These are phyloP conservation scores for Chouioia cunea DNA, from an alignment of 2,888 invertebrate genomes.

Conservation along the genomic window DNA sequence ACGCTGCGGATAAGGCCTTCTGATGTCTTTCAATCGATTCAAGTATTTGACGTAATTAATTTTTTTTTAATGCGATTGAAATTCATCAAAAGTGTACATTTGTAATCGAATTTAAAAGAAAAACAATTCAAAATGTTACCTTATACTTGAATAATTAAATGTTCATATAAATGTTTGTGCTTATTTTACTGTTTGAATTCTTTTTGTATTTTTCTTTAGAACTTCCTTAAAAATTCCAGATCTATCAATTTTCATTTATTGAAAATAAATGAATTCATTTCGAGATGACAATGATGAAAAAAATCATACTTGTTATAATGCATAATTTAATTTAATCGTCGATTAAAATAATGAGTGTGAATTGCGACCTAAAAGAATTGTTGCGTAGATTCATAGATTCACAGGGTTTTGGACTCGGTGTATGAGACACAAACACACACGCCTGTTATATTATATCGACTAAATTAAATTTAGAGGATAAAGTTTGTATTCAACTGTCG, in stretches of 20 bases:
- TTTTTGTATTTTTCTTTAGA: slow-evolving; percentile 40
- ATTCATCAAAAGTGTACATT: slow-evolving; percentile 35
- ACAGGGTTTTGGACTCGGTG: slow-evolving; percentile 46
- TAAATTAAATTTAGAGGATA: slow-evolving; percentile 51
- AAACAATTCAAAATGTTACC: slow-evolving; percentile 38
- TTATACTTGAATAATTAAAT: slow-evolving; percentile 36
- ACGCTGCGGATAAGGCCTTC: slow-evolving; percentile 15
- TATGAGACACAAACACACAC: slow-evolving; percentile 37
- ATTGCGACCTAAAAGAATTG: slow-evolving; percentile 55
- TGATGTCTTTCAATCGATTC: slow-evolving; percentile 35
- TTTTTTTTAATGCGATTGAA: slow-evolving; percentile 41
- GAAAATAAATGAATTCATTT: slow-evolving; percentile 32
- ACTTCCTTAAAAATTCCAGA: slow-evolving; percentile 35
- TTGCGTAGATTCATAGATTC: slow-evolving; percentile 55
- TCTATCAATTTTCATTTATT: slow-evolving; percentile 37
- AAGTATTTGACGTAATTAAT: slow-evolving; percentile 33
- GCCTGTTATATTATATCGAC: slow-evolving; percentile 50
- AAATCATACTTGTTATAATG: slow-evolving; percentile 57
- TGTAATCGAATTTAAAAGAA: slow-evolving; percentile 23
- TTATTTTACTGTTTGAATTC: slow-evolving; percentile 45
- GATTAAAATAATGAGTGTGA: slow-evolving; percentile 56
- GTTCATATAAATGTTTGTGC: slow-evolving; percentile 45
- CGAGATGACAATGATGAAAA: slow-evolving; percentile 45
- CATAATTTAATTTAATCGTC: slow-evolving; percentile 63
- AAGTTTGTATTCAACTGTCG: slow-evolving; percentile 53